Evolutionary conservation across 2,888 invertebrate species (phyloP).

Genomic region (Pandemis corylana): DNA sequence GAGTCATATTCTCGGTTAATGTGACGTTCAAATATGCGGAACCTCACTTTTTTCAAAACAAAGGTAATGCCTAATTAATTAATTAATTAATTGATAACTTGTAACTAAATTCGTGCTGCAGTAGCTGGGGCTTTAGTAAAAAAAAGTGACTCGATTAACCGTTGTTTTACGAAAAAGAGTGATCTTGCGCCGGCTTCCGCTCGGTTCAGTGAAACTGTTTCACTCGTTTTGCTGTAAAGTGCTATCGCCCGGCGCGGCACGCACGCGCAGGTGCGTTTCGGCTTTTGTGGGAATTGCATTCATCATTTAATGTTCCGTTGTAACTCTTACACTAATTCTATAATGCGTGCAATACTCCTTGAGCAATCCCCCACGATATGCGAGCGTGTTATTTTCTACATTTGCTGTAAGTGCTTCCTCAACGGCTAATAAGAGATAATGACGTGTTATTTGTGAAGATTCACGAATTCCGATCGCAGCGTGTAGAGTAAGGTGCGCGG

Average conservation of each 20-base stretch:
- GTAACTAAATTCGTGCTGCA: slow-evolving; percentile 8
- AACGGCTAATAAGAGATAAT: slow-evolving; percentile 80
- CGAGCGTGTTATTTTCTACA: slow-evolving; percentile 77
- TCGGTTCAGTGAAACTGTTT: slow-evolving; percentile 19
- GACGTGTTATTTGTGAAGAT: slow-evolving; percentile 81
- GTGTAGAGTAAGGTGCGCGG: slow-evolving; percentile 64
- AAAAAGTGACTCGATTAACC: slow-evolving; percentile 14
- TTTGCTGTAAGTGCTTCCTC: slow-evolving; percentile 80
- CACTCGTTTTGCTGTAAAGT: slow-evolving; percentile 8
- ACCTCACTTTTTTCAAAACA: slow-evolving; percentile 13
- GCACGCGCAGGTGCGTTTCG: slow-evolving; percentile 18
- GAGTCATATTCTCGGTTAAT: slow-evolving; percentile 61
- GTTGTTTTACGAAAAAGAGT: slow-evolving; percentile 16
- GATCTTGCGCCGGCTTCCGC: slow-evolving; percentile 15
- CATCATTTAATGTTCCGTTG: slow-evolving; percentile 42
- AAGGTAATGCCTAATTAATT: slow-evolving; percentile 18
- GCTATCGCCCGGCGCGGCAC: slow-evolving; percentile 13
- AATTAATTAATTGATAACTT: slow-evolving; percentile 1
- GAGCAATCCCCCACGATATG: slow-evolving; percentile 64
- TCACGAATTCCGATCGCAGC: slow-evolving; percentile 78
- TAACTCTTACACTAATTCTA: slow-evolving; percentile 61
- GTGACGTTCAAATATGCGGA: slow-evolving; percentile 48
- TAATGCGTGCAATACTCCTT: slow-evolving; percentile 71
- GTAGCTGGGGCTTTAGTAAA: neutral
- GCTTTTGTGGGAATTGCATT: slow-evolving; percentile 34